Conservation (phyloP, 2,113 vertebrate species). For the Salvelinus sp. region DNA sequence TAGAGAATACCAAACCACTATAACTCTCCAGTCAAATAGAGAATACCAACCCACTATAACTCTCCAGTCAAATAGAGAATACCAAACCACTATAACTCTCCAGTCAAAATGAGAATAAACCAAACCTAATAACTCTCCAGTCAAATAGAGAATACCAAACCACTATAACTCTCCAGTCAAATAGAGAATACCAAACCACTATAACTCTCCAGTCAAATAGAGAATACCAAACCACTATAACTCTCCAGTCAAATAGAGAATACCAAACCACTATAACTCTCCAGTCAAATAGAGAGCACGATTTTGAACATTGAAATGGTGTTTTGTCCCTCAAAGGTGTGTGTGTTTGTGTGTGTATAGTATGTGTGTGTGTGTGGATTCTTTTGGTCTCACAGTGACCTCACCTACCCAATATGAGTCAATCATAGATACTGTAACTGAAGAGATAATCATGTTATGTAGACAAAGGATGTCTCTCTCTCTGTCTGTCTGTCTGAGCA, state of each 20-base stretch:
- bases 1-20: too few species aligned
- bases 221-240: slow-evolving; percentile 8
- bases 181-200: slow-evolving; percentile 6
- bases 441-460: slow-evolving; percentile 47
- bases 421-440: slow-evolving; percentile 36
- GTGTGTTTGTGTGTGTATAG: slow-evolving; percentile 16
- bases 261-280: neutral
- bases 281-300: slow-evolving; percentile 1
- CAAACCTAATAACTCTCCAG: neutral
- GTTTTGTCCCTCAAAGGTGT: slow-evolving; percentile 17
- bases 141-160: neutral
- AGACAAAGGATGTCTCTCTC: slow-evolving; percentile 9
- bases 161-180: neutral
- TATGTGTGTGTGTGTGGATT: slow-evolving; percentile 1
- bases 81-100: too few species aligned
- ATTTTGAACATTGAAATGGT: slow-evolving; percentile 15
- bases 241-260: neutral
- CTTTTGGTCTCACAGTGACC: slow-evolving; percentile 26
- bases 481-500: slow-evolving; percentile 4
- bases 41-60: too few species aligned
- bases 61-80: too few species aligned
- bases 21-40: too few species aligned
- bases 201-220: neutral
- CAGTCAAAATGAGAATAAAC: too few species aligned
- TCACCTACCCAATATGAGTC: slow-evolving; percentile 41